These are phyloP conservation scores for Drosophila colorata DNA, from an alignment of 2,888 invertebrate genomes.

Conservation along the genomic window DNA sequence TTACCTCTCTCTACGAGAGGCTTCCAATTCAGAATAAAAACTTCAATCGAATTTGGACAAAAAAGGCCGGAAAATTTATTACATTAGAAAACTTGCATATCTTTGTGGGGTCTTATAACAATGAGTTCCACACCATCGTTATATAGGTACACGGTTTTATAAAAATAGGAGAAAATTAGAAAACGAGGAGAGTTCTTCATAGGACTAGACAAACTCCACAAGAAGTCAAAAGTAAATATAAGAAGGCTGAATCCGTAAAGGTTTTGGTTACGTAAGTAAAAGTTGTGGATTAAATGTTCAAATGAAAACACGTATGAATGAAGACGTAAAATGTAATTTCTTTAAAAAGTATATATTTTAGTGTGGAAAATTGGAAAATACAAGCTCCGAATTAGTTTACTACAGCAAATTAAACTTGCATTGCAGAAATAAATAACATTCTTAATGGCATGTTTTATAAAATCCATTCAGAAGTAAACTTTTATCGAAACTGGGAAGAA, in stretches of 20 bases:
- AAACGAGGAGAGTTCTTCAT: conserved; percentile 1
- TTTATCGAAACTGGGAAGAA: neutral
- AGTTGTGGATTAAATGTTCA: no score
- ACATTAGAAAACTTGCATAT: no score
- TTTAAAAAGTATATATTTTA: no score
- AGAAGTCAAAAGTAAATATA: neutral
- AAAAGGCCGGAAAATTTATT: neutral
- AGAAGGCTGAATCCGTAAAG: neutral
- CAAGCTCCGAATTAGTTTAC: neutral
- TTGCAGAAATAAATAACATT: no score
- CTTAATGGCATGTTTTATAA: neutral
- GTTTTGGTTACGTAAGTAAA: neutral
- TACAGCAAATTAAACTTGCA: neutral
- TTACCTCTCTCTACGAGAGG: neutral
- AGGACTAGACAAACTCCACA: neutral
- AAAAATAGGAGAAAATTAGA: neutral
- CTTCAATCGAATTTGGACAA: neutral
- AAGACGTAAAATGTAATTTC: no score
- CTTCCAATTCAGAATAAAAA: neutral
- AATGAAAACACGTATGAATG: no score
- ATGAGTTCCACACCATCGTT: no score
- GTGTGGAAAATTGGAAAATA: neutral
- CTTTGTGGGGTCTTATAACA: no score
- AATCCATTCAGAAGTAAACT: neutral
- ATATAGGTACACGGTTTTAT: no score